Conservation (phyloP, 2,797 vertebrate genomes). For the Hippoglossus hippoglossus region DNA sequence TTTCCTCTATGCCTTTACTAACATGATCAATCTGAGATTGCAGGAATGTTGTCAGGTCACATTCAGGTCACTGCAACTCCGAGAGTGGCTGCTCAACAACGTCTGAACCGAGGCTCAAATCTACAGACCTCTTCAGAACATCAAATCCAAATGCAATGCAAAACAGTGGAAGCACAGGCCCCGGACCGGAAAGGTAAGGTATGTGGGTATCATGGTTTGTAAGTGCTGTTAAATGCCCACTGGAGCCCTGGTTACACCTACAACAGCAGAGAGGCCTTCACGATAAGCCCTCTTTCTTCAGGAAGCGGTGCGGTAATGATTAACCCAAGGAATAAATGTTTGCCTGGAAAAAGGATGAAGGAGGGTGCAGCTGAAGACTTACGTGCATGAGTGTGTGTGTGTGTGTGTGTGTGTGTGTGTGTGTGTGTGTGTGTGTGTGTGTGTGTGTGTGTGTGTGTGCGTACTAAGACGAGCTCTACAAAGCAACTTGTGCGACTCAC, state of each 20-base stretch:
- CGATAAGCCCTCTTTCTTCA: conserved; percentile 21
- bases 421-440: too few relatives aligned
- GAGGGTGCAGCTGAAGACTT: not conserved
- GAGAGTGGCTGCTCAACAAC: too few relatives aligned
- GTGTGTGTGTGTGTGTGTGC: conserved; percentile 10
- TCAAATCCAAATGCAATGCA: too few relatives aligned
- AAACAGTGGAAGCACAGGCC: not conserved
- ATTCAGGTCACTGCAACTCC: not conserved
- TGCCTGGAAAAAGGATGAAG: conserved; percentile 25
- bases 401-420: conserved; percentile 4
- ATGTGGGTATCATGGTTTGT: too few relatives aligned
- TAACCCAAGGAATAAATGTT: conserved; percentile 63
- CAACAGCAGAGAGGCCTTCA: conserved; percentile 6
- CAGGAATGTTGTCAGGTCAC: conserved; percentile 28
- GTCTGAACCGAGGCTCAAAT: too few relatives aligned
- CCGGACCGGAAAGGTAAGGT: too few relatives aligned
- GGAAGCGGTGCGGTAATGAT: conserved; percentile 63
- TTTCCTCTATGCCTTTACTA: not conserved
- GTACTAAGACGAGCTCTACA: not conserved
- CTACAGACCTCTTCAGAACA: too few relatives aligned
- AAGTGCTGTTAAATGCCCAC: not conserved
- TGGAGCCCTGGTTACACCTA: conserved; percentile 15
- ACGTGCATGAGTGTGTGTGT: not conserved
- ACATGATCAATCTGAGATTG: not conserved
- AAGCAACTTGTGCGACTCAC: conserved; percentile 68